Evolutionary conservation across 2,113 vertebrate species (phyloP), one percentile per base, ranked within the genome.

Genomic region (Nerophis ophidion): DNA sequence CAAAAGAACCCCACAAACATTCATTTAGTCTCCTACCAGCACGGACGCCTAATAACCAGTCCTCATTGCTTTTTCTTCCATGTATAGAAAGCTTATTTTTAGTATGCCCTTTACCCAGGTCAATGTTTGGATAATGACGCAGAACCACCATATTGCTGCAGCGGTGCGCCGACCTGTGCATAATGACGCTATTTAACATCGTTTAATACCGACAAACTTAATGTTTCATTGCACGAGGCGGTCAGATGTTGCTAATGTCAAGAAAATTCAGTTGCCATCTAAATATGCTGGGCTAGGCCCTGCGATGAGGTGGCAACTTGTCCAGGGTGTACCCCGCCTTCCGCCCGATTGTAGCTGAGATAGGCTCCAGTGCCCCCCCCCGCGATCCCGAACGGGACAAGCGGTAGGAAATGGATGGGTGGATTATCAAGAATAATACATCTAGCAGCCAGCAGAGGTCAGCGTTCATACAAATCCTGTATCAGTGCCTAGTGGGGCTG

Each of bases 391-490:
- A n/a, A n/a, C n/a, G n/a, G n/a, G n/a, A n/a, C n/a, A n/a, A n/a
- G n/a, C n/a, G n/a, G n/a, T n/a, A n/a, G n/a, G n/a, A n/a, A n/a
- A n/a, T n/a, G n/a, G n/a, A n/a, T n/a, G n/a, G n/a, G n/a, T n/a
- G n/a, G n/a, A n/a, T 16, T 17, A 17, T 44, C 26, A 10, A 38
- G 19, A 7, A 14, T 13, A 17, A 10, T 45, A 5, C 16, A 26
- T 46, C 13, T 10, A 33, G 40, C 14, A 33, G 14, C 86, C 88
- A 89, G 86, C 68, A 88, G 89, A 81, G 84, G 82, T 71, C 87
- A 87, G 83, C 87, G 71, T 87, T 80, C 53, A 63, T 61, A 70
- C 83, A 80, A 69, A 65, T 26, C 26, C 26, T 26, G 26, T 64
- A 76, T 66, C 38, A 46, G 7, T 51, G 9, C 36, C 48, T 38